Conservation (phyloP, 2,113 vertebrate species). For the Percina caprodes region DNA sequence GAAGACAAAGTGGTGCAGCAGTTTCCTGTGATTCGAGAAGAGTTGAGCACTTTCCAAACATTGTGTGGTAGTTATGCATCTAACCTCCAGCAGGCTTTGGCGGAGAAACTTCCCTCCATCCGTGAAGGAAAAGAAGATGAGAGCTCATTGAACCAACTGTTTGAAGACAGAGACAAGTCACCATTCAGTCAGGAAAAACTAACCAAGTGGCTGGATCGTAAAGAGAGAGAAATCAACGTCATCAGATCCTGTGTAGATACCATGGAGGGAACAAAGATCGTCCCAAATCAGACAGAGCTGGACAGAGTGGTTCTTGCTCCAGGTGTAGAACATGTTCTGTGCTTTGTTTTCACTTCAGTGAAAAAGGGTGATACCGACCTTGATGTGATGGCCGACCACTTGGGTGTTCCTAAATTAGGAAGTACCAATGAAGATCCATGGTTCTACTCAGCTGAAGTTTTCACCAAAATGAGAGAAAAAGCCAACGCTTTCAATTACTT, state of each 20-base stretch:
- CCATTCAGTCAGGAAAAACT: constrained; percentile 19
- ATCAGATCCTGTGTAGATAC: constrained; percentile 12
- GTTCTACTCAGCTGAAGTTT: neutral
- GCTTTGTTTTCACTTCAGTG: constrained; percentile 1
- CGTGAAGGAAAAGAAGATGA: constrained; percentile 30
- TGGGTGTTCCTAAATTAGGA: rapidly evolving
- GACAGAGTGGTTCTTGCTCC: too few relatives aligned
- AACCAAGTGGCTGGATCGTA: constrained; percentile 5
- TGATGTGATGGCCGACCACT: neutral
- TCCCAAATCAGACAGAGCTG: too few relatives aligned
- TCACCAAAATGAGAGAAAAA: neutral
- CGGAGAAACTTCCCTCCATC: neutral
- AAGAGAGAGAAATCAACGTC: constrained; percentile 45
- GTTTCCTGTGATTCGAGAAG: constrained; percentile 45
- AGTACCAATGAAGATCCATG: neutral
- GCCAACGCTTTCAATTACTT: rapidly evolving
- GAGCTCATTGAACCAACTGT: neutral
- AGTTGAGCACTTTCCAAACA: constrained; percentile 22
- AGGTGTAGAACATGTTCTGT: too few relatives aligned
- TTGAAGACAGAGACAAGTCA: neutral
- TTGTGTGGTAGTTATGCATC: neutral
- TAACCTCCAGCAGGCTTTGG: neutral
- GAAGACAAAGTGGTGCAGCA: rapidly evolving
- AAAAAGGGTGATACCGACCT: constrained; percentile 1
- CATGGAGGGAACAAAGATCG: neutral